A percentile compares a stretch with the other conserved stretches of the same genome.
These are phyloP conservation scores for Anastrepha obliqua DNA, from an alignment of 1,140 invertebrate genomes.

Conservation along the genomic window DNA sequence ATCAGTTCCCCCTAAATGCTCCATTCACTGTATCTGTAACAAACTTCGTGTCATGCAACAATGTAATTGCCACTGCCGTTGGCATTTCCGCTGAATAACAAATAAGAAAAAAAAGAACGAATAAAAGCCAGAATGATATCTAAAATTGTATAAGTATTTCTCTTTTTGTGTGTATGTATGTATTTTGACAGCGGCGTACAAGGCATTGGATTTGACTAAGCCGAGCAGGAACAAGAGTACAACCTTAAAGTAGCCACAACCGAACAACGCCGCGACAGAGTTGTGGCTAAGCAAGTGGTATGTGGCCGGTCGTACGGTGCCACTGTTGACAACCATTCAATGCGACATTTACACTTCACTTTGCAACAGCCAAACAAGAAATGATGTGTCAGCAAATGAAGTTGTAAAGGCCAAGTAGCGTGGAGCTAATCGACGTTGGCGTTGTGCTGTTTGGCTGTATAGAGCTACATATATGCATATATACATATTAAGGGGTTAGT, in stretches of 20 bases:
- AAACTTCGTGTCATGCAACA: conserved; percentile 74
- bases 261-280: neutral
- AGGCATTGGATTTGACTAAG: neutral
- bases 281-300: conserved; percentile 9
- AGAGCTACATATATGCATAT: neutral
- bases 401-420: conserved; percentile 37
- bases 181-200: neutral
- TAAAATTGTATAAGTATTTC: neutral
- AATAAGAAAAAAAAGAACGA: conserved; percentile 57
- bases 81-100: conserved; percentile 70
- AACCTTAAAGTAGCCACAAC: conserved; percentile 24
- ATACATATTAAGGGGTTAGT: neutral
- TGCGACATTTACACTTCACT: neutral
- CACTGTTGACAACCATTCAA: neutral
- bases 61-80: conserved; percentile 74
- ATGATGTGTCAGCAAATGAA: conserved; percentile 50
- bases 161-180: neutral
- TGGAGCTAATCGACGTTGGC: conserved; percentile 36
- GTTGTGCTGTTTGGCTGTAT: neutral
- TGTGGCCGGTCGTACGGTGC: neutral
- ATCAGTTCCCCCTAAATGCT: neutral
- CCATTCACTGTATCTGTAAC: conserved; percentile 60
- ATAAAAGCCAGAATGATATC: conserved; percentile 27
- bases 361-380: neutral
- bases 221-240: neutral